phyloP scores from a whole-genome alignment of 1,140 invertebrate species.

The Anoplophora glabripennis region DNA sequence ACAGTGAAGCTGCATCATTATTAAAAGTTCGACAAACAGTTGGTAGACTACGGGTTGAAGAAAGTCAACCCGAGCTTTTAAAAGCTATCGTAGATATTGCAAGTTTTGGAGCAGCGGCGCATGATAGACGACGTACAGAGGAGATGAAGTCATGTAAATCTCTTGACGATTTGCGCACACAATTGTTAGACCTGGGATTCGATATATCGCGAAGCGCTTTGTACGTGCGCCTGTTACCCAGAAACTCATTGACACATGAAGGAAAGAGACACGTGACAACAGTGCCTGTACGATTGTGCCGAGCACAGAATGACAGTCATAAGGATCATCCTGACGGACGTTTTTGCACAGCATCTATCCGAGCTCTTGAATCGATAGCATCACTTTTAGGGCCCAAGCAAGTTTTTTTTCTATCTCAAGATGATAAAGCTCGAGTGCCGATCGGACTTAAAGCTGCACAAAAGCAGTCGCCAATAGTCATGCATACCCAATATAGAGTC shows the following conservation, averaged over 20 bases:
- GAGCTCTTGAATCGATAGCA: slow-evolving; percentile 1
- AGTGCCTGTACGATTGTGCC: not conserved
- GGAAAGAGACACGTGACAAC: slow-evolving; percentile 1
- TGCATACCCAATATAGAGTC: slow-evolving; percentile 50
- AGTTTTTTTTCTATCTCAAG: slow-evolving; percentile 37
- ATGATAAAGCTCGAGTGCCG: slow-evolving; percentile 35
- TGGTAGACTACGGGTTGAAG: not conserved
- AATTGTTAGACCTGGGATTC: not conserved
- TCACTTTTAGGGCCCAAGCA: not conserved
- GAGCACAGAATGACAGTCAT: not conserved
- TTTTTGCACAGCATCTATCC: not conserved
- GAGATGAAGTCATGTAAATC: not conserved
- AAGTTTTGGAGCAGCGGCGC: not conserved
- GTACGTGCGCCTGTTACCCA: not conserved
- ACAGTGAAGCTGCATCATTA: not conserved
- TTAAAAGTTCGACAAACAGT: not conserved
- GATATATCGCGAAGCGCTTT: not conserved
- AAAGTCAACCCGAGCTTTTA: not conserved
- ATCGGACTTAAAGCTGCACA: slow-evolving; percentile 41
- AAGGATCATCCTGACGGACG: slow-evolving; percentile 10
- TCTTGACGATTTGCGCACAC: not conserved
- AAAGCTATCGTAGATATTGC: not conserved
- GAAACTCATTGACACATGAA: too few relatives aligned
- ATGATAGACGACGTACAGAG: not conserved
- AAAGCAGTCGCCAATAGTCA: slow-evolving; percentile 43